Base-by-base conservation (phyloP, 2,888 invertebrate genomes). In the Platynereis dumerilii region DNA sequence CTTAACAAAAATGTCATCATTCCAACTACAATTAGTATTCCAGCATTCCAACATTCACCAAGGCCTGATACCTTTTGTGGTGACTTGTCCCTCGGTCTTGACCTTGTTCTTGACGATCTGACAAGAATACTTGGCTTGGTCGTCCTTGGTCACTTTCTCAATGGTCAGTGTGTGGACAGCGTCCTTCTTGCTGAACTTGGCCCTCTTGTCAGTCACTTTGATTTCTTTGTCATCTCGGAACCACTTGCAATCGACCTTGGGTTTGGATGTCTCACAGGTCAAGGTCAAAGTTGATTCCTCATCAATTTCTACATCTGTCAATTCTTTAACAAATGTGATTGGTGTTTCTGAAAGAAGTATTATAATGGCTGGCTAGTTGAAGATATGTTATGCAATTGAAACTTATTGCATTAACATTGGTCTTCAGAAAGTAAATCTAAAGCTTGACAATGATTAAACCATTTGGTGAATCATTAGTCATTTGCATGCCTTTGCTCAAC, bases 181-280 rank as follows among this genome's bases (percentile, higher is more conserved):
- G 48, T 76, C 79, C 22, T 77, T 79, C 45, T 34, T 34, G 12
- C 7, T 34, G 34, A 34, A 34, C 34, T 34, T 34, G 5, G 34
- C 34, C 34, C 34, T 34, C 69, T 79, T 81, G 60, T 79, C 76
- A 65, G 71, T 71, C 59, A 78, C 72, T 80, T 92, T 92, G 52
- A 96, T 85, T 80, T 94, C 94, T 80, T 93, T 92, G 0, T 94
- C 77, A 77, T 95, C 90, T 82, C 94, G 94, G 81, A 91, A 93
- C 96, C 96, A 96, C 62, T 88, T 90, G 1, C 95, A 92, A 68
- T 90, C 88, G 15, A 90, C 88, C 73, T 90, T 88, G 63, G 91
- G 89, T 73, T 90, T 89, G 0, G 94, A 93, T 60, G 96, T 86
- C 86, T 93, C 90, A 12, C 95, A 92, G 15, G 74, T 76, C 64